Evolutionary conservation across 2,113 vertebrate genomes (phyloP).

Genomic region (Nerophis lumbriciformis): DNA sequence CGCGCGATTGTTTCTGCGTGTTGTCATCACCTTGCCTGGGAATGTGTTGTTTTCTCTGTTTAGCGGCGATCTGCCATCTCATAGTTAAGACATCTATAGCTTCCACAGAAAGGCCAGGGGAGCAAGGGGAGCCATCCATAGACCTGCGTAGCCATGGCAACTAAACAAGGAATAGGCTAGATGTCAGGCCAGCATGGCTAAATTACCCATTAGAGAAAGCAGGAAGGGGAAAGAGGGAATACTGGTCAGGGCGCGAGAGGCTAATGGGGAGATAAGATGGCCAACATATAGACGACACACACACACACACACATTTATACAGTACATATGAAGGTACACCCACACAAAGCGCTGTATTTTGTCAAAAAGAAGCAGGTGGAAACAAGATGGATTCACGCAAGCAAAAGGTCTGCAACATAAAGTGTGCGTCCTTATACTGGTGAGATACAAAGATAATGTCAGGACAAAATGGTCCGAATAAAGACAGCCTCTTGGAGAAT

Average conservation of each 20-base stretch:
- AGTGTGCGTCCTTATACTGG: background rate
- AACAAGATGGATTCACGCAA: background rate
- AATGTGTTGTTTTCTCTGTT: conserved; percentile 37
- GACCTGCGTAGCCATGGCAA: conserved; percentile 75
- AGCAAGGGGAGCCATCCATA: conserved; percentile 70
- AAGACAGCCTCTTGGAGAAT: conserved; percentile 65
- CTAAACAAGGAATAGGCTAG: conserved; percentile 78
- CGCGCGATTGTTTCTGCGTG: conserved; percentile 29
- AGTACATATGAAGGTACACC: background rate
- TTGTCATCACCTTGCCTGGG: conserved; percentile 11
- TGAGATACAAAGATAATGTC: conserved; percentile 39
- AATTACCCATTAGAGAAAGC: conserved; percentile 79
- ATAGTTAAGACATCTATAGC: conserved; percentile 71
- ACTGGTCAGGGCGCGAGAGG: conserved; percentile 71
- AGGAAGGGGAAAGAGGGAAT: conserved; percentile 67
- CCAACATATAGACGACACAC: conserved; percentile 57
- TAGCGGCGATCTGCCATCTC: conserved; percentile 50
- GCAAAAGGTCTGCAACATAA: conserved; percentile 8
- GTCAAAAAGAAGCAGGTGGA: conserved; percentile 25
- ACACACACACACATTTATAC: conserved; percentile 15
- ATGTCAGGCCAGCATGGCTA: conserved; percentile 78
- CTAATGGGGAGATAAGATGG: conserved; percentile 75
- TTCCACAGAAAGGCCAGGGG: conserved; percentile 61
- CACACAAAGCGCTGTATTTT: conserved; percentile 19
- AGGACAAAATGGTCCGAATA: conserved; percentile 73